Evolutionary conservation across 2,797 vertebrate species (phyloP), one percentile per base, ranked within the genome.

Genomic region (Moxostoma hubbsi): DNA sequence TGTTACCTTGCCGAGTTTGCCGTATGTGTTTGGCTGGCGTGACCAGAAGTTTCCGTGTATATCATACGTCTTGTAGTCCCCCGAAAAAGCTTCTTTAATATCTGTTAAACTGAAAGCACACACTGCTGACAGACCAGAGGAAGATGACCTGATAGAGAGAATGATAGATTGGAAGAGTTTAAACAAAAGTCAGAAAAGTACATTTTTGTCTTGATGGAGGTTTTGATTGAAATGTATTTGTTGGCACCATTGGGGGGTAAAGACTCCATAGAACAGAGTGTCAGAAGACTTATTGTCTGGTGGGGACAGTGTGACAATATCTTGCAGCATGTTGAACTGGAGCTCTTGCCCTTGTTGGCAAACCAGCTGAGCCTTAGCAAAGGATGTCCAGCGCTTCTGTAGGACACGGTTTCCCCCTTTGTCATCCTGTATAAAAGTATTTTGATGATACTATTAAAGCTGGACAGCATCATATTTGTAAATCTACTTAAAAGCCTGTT

Each of bases 381-480:
- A 97, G 0, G 96, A 96, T 0, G 96, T 97, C 96, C 96, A 98
- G 64, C 92, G 94, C 83, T 88, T 96, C 89, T 97, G 96, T 77
- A 98, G 91, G 10, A 92, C 91, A 53, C 93, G 92, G 51, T 93
- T 87, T 0, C 97, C 97, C 0, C 97, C 97, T 0, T 92, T 84
- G 0, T 98, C 97, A 0, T 92, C 92, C 97, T 98, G 88, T 15
- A 50, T 16, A 4, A 61, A 61, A 36, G 36, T n/a, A 18, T n/a
- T 7, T 36, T 1, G 6, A 55, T 2, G 10, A 45, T 50, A 9
- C 51, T 53, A 11, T 12, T 7, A 16, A 12, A 74, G 16, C 4
- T 6, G 2, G 5, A 54, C 9, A 12, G 1, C 12, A 45, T 65
- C 9, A 36, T 36, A 36, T 36, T 0, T 36, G 36, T 36, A 36